These are phyloP conservation scores for Sphenodon punctatus DNA, from an alignment of 2,797 vertebrate species.

Conservation along the genomic window DNA sequence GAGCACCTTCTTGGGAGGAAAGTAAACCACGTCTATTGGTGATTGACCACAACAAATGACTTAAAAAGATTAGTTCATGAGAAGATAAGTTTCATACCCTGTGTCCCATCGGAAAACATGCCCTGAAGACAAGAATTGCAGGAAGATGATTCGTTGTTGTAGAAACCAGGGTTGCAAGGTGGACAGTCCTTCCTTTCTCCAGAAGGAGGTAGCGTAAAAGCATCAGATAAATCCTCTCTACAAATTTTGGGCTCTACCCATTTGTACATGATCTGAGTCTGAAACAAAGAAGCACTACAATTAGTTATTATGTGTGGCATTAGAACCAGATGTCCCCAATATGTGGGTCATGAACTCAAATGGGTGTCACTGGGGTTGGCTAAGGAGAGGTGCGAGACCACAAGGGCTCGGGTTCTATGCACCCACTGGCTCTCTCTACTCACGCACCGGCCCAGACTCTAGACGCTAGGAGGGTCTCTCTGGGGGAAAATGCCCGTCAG, in stretches of 20 bases:
- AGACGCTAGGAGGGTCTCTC: no score
- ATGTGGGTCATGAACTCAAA: no score
- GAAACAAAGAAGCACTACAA: constrained; percentile 17
- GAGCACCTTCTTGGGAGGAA: neutral
- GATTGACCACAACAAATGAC: neutral
- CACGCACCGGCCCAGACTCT: no score
- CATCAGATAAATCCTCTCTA: constrained; percentile 82
- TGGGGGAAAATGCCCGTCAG: no score
- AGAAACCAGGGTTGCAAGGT: constrained; percentile 97
- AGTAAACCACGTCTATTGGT: neutral
- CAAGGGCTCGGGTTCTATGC: no score
- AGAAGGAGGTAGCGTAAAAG: constrained; percentile 85
- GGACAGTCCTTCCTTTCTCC: constrained; percentile 91
- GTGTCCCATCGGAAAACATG: constrained; percentile 88
- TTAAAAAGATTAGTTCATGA: neutral
- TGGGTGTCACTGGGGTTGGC: no score
- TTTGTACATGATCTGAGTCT: constrained; percentile 94
- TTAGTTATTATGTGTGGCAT: neutral
- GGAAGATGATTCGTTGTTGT: constrained; percentile 89
- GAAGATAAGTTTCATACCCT: constrained; percentile 61
- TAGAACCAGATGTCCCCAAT: neutral
- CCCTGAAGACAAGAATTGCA: constrained; percentile 89
- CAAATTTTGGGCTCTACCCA: constrained; percentile 97
- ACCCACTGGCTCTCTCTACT: no score
- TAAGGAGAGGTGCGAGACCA: no score